phyloP scores from a whole-genome alignment of 2,797 vertebrate genomes.

The Macropus fuliginosus region DNA sequence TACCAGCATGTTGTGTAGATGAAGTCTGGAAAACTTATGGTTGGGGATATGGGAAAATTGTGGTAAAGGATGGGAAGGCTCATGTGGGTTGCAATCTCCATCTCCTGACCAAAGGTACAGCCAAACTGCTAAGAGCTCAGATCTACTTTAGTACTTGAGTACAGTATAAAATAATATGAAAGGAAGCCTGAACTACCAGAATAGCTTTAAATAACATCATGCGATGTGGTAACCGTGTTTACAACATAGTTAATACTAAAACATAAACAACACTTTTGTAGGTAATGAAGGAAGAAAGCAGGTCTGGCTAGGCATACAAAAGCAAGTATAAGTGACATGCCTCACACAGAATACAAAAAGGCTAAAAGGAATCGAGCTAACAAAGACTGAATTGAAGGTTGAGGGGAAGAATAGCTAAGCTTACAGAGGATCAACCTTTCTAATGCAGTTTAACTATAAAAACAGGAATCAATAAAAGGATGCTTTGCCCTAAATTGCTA shows the following conservation, averaged over 20 bases:
- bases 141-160: not conserved
- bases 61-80: not conserved
- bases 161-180: not conserved
- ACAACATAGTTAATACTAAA: slow-evolving; percentile 41
- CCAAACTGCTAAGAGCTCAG: not conserved
- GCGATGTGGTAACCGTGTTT: slow-evolving; percentile 12
- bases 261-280: slow-evolving; percentile 45
- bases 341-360: not conserved
- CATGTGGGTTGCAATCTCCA: not conserved
- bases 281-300: not conserved
- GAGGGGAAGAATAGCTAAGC: slow-evolving; percentile 43
- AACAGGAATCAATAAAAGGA: slow-evolving; percentile 48
- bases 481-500: slow-evolving; percentile 12
- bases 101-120: not conserved
- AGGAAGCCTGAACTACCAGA: slow-evolving; percentile 4
- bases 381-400: slow-evolving; percentile 50
- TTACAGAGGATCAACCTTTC: slow-evolving; percentile 49
- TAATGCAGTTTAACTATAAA: slow-evolving; percentile 48
- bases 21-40: not conserved
- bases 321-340: not conserved
- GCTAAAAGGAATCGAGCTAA: slow-evolving; percentile 16
- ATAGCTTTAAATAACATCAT: slow-evolving; percentile 32
- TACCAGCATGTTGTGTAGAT: not conserved
- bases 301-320: slow-evolving; percentile 20
- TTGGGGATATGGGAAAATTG: not conserved